Evolutionary conservation across 2,888 invertebrate genomes (phyloP).

Genomic region (Heteromurus nitidus): DNA sequence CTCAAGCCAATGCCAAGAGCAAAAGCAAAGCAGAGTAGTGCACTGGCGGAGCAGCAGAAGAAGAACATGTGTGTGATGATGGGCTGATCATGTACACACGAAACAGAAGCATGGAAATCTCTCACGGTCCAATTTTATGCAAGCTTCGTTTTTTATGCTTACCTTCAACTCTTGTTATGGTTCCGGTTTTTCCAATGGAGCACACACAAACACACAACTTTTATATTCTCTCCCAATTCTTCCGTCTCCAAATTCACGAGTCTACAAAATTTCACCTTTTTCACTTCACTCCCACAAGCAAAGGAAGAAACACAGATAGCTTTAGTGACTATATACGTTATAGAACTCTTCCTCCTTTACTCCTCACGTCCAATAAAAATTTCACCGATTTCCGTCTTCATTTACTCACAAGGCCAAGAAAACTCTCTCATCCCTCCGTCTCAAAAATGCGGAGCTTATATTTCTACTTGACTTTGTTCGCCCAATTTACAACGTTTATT

Average conservation of each 20-base stretch:
- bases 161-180: background rate
- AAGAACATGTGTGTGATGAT: background rate
- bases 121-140: slow-evolving; percentile 11
- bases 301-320: too few species aligned
- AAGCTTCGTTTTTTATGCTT: background rate
- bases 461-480: slow-evolving; percentile 3
- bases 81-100: background rate
- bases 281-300: background rate
- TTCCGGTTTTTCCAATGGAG: background rate
- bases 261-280: background rate
- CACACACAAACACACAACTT: background rate
- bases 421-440: background rate
- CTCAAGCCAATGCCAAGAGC: background rate
- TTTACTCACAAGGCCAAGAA: background rate
- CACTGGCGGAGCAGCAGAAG: background rate
- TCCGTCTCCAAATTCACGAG: background rate
- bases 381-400: background rate
- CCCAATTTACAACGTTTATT: slow-evolving; percentile 5
- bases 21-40: too few species aligned
- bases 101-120: background rate
- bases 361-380: background rate
- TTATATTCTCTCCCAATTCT: background rate
- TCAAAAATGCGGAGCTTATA: too few species aligned
- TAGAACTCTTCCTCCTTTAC: background rate
- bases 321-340: too few species aligned